Evolutionary conservation across 2,888 invertebrate species (phyloP).

Genomic region (Caenorhabditis zanzibari): DNA sequence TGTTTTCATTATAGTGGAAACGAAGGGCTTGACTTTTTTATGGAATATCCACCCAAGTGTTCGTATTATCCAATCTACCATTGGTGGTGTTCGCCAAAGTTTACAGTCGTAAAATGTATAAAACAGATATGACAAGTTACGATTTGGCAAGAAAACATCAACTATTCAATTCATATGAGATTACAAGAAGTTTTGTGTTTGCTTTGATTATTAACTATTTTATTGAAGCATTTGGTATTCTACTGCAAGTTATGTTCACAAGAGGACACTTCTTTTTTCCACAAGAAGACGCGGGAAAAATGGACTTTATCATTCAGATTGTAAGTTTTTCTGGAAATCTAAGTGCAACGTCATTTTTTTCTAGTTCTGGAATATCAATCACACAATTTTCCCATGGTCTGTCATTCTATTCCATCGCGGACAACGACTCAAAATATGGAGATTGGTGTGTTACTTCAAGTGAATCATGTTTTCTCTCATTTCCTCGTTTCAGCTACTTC

Average conservation of each 20-base stretch:
- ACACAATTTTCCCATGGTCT: constrained; percentile 39
- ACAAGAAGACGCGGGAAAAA: neutral
- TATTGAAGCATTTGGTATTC: constrained; percentile 1
- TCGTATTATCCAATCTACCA: constrained; percentile 14
- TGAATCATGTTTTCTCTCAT: no score
- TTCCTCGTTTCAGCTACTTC: constrained; percentile 14
- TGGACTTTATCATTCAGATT: constrained; percentile 29
- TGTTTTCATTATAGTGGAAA: constrained; percentile 6
- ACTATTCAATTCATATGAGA: constrained; percentile 36
- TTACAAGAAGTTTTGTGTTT: constrained; percentile 26
- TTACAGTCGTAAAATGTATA: constrained; percentile 17
- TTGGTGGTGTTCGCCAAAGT: constrained; percentile 1
- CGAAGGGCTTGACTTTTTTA: neutral
- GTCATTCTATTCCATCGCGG: constrained; percentile 36
- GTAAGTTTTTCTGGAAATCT: constrained; percentile 4
- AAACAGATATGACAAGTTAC: constrained; percentile 11
- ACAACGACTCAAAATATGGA: constrained; percentile 6
- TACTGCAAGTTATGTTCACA: constrained; percentile 3
- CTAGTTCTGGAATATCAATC: constrained; percentile 41
- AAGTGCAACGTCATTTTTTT: neutral
- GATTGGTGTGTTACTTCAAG: neutral
- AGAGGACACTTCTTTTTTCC: constrained; percentile 7
- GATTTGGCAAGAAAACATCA: constrained; percentile 36
- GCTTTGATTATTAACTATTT: constrained; percentile 17
- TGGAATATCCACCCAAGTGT: constrained; percentile 24